Evolutionary conservation across 2,113 vertebrate genomes (phyloP), one percentile per base, ranked within the genome.

Genomic region (Ameiurus melas): DNA sequence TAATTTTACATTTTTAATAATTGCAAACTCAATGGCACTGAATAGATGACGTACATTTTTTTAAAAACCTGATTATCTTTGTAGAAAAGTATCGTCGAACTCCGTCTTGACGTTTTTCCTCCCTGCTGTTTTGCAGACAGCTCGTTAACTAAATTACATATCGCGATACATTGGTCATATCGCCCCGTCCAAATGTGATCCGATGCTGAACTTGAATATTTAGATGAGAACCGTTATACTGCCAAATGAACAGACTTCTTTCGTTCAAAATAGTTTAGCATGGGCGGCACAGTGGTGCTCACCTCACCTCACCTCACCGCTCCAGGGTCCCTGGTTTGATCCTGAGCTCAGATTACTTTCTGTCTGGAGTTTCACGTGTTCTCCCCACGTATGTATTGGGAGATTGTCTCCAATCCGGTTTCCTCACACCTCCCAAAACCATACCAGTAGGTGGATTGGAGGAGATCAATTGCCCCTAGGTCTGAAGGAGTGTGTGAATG

Each of bases 301-400:
- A n/a, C n/a, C n/a, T n/a, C n/a, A n/a, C n/a, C 27, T 1, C 27
- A 68, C n/a, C 13, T 68, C 66, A 68, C 33, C 8, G 68, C 33
- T 71, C 33, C 70, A 36, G 2, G 30, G 64, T 13, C 10, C 10
- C 64, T 66, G 64, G 30, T 71, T 39, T 71, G 30, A 71, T 36
- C 68, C 66, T 68, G 66, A 68, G 66, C n/a, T 68, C 66, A 68
- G 66, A n/a, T 68, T 68, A 68, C 66, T 68, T n/a, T 68, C 64
- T 14, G n/a, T 68, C 27, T 16, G 16, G 66, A 68, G n/a, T 30
- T 30, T 13, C 13, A 9, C 12, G 12, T 70, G 4, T 17, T 70
- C 12, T 16, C 66, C 30, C 17, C 2, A 5, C 17, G 33, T 36
- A 71, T 19, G 22, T 6, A 4, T 1, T 1, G 3, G 73, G 36